Conservation (phyloP, 2,888 invertebrate species). For the Drosophila rubida region DNA sequence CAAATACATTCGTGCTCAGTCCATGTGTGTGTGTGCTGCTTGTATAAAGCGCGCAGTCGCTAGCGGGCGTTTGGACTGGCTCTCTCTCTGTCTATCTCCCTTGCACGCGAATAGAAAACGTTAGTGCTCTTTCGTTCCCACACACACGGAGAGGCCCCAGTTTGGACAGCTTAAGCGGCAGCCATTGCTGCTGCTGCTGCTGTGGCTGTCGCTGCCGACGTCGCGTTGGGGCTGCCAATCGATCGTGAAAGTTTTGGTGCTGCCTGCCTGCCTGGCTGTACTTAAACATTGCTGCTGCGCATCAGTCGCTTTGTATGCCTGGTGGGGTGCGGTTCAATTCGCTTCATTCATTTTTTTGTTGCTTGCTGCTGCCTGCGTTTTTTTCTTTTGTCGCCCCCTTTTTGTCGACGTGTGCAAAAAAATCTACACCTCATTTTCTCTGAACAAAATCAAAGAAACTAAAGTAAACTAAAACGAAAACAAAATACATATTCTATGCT, state of each 20-base stretch:
- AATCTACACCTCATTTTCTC: conserved; percentile 26
- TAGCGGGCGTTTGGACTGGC: conserved; percentile 39
- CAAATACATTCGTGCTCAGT: conserved; percentile 5
- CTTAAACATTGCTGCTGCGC: conserved; percentile 61
- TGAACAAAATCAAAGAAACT: conserved; percentile 12
- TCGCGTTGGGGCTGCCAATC: conserved; percentile 46
- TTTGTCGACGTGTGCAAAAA: conserved; percentile 61
- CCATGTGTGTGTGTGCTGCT: conserved; percentile 21
- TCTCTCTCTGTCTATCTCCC: conserved; percentile 22
- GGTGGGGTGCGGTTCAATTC: conserved; percentile 75
- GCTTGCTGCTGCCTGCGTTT: conserved; percentile 17
- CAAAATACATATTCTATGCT: conserved; percentile 27
- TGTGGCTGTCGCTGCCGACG: conserved; percentile 13
- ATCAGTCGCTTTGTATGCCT: conserved; percentile 77
- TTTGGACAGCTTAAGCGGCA: conserved; percentile 47
- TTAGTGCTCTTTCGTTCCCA: conserved; percentile 29
- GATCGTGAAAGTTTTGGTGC: conserved; percentile 69
- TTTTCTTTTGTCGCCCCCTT: conserved; percentile 31
- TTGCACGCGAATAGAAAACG: conserved; percentile 9
- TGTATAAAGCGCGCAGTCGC: conserved; percentile 52
- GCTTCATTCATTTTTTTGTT: conserved; percentile 40
- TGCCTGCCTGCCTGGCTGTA: conserved; percentile 59
- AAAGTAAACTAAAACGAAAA: conserved; percentile 13
- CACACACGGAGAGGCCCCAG: conserved; percentile 6
- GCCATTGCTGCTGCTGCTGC: conserved; percentile 46